Evolutionary conservation across 2,888 invertebrate genomes (phyloP).

Genomic region (Cartodere bifasciata): DNA sequence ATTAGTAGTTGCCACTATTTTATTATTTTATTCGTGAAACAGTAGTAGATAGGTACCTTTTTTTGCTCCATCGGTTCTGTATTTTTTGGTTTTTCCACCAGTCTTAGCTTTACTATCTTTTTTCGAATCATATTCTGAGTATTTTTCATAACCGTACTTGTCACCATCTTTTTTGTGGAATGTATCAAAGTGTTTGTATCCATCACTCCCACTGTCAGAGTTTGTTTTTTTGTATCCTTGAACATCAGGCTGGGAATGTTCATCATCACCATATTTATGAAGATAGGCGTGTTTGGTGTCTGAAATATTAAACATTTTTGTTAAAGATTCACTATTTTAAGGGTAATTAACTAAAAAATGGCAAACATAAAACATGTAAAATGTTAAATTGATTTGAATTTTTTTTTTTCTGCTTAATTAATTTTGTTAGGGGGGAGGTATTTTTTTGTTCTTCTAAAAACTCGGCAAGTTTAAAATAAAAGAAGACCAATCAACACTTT

Average conservation of each 20-base stretch:
- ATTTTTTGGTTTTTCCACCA: constrained; percentile 29
- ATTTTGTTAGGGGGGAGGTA: too few species aligned
- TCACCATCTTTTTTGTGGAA: constrained; percentile 63
- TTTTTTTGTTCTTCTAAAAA: too few species aligned
- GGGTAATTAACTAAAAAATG: background rate
- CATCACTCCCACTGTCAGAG: constrained; percentile 53
- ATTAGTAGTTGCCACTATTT: background rate
- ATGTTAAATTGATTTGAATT: background rate
- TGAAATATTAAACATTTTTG: constrained; percentile 24
- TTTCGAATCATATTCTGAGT: constrained; percentile 47
- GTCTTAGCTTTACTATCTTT: constrained; percentile 34
- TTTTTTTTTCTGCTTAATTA: background rate
- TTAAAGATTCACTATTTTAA: background rate
- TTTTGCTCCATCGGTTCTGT: constrained; percentile 5
- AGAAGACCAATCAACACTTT: too few species aligned
- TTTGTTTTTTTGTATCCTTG: constrained; percentile 53
- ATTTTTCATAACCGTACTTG: constrained; percentile 56
- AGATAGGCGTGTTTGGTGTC: constrained; percentile 40
- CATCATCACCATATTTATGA: constrained; percentile 47
- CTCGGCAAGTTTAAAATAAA: too few species aligned
- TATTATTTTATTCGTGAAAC: too few species aligned
- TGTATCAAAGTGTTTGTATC: constrained; percentile 60
- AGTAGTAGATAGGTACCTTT: constrained; percentile 2
- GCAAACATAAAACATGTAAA: too few species aligned
- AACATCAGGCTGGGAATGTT: constrained; percentile 37